Evolutionary conservation across 1,140 invertebrate species (phyloP).

Genomic region (Tenebrio molitor): DNA sequence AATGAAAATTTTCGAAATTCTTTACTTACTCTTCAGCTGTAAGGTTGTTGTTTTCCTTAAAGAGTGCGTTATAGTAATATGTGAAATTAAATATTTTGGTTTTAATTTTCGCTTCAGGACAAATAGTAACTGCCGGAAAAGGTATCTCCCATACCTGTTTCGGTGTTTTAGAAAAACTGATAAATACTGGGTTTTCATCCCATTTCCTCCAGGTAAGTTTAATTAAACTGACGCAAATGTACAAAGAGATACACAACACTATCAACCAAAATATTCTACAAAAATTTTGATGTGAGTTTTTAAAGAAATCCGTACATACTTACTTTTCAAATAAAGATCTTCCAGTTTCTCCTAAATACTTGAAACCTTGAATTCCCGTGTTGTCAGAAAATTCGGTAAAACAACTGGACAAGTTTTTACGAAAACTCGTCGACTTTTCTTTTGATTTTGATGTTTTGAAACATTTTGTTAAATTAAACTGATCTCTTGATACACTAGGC

Average conservation of each 20-base stretch:
- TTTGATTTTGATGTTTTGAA: no score
- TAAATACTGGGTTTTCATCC: conserved; percentile 70
- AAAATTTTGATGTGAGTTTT: no score
- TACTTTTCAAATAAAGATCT: conserved; percentile 59
- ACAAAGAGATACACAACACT: conserved; percentile 31
- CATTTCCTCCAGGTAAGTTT: conserved; percentile 51
- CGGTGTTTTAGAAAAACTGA: conserved; percentile 69
- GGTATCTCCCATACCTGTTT: conserved; percentile 70
- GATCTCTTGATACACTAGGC: no score
- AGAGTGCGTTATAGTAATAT: neutral
- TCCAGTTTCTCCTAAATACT: conserved; percentile 66
- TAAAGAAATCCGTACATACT: no score
- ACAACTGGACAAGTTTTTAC: conserved; percentile 51
- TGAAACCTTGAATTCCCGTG: conserved; percentile 67
- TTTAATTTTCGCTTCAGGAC: conserved; percentile 63
- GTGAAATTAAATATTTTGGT: neutral
- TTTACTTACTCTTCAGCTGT: neutral
- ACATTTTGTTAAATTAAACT: no score
- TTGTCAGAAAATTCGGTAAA: conserved; percentile 64
- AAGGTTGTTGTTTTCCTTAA: neutral
- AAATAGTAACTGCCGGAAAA: conserved; percentile 71
- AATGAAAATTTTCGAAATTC: neutral
- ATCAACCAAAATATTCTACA: conserved; percentile 50
- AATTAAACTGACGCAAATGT: conserved; percentile 12
- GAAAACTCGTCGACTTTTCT: no score